These are phyloP conservation scores for Drosophila mauritiana DNA, from an alignment of 1,140 invertebrate genomes.

Conservation along the genomic window DNA sequence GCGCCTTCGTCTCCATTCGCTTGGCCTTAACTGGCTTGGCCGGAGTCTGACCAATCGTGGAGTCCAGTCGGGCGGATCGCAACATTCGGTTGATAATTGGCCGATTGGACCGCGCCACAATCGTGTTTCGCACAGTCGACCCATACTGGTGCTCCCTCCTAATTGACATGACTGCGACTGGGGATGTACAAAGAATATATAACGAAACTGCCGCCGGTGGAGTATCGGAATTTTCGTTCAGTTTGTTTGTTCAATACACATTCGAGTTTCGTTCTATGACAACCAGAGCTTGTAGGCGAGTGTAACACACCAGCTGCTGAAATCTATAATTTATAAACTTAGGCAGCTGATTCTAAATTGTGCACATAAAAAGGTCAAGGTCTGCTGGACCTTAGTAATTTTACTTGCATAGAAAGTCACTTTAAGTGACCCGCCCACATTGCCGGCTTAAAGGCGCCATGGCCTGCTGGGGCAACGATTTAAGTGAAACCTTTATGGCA, in stretches of 20 bases:
- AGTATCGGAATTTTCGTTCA: conserved; percentile 13
- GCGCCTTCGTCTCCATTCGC: conserved; percentile 21
- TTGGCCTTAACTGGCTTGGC: conserved; percentile 9
- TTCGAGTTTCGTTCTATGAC: conserved; percentile 17
- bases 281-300: conserved; percentile 16
- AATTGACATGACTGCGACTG: conserved; percentile 2
- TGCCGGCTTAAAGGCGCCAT: not conserved
- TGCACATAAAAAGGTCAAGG: not conserved
- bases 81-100: conserved; percentile 15
- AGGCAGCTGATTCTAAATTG: too few relatives aligned
- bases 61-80: conserved; percentile 27
- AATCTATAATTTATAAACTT: not conserved
- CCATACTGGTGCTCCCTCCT: conserved; percentile 8
- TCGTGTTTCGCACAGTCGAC: conserved; percentile 15
- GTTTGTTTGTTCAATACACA: conserved; percentile 37
- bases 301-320: not conserved
- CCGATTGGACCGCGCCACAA: conserved; percentile 34
- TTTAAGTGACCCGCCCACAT: not conserved
- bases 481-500: conserved; percentile 40
- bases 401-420: not conserved
- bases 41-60: not conserved
- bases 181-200: not conserved
- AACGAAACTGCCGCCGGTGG: not conserved
- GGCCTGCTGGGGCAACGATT: conserved; percentile 30
- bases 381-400: not conserved